Base-by-base conservation (phyloP, 2,888 invertebrate genomes). In the Trichogramma evanescens region DNA sequence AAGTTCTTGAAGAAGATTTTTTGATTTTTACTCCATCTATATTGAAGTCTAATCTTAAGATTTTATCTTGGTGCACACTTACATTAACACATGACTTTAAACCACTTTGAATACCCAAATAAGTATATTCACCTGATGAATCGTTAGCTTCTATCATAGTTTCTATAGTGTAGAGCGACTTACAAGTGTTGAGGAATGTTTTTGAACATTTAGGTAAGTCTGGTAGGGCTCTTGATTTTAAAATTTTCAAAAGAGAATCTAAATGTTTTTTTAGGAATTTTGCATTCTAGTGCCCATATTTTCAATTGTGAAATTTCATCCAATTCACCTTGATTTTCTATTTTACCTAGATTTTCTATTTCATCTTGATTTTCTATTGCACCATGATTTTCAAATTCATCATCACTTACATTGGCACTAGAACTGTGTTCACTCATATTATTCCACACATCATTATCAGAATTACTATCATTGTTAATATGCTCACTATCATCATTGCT, bases 21-120 rank as follows among this genome's bases (percentile, higher is more conserved):
- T 60, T 55, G 49, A 61, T 45, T 13, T 58, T 54, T 6, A 67
- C 45, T 13, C 67, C 66, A 63, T 68, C 65, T 9, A 13, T 13
- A 13, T 13, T 13, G 13, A 13, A 13, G 13, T 13, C 13, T 13
- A 13, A 13, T 13, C 13, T n/a, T n/a, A 67, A 48, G 44, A 48
- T 38, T 9, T 60, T 50, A 9, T 46, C 44, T 5, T 10, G 5
- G 51, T 59, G 56, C 43, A 63, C 38, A 41, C 44, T 42, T 5
- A 51, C 13, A 43, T 63, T 61, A 9, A 62, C 61, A 59, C 59
- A 66, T 57, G 57, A 56, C 61, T 60, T 10, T 38, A 56, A 46
- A n/a, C 57, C 56, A 39, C 49, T 9, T 41, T 5, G 5, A n/a
- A 65, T 56, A 38, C 59, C 61, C 8, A 63, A 55, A 54, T 65